Evolutionary conservation across 1,140 invertebrate species (phyloP).

Genomic region (Galendromus occidentalis): DNA sequence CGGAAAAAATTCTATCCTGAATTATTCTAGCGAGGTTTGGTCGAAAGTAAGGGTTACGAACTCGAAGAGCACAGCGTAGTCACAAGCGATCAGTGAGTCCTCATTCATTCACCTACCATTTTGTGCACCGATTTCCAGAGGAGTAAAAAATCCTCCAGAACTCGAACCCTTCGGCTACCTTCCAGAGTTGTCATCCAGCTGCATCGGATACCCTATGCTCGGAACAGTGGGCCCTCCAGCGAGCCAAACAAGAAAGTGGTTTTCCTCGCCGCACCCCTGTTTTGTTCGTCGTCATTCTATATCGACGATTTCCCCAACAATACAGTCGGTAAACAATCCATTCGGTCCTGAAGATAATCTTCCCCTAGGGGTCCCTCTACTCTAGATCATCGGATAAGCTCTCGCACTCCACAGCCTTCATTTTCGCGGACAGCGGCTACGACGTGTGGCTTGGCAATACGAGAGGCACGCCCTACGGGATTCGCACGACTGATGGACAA

Average conservation of each 20-base stretch:
- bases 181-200: not conserved
- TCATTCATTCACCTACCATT: too few relatives aligned
- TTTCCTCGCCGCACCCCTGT: not conserved
- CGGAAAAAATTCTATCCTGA: slow-evolving; percentile 6
- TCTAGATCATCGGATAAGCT: not conserved
- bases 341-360: not conserved
- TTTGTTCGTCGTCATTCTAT: not conserved
- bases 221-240: not conserved
- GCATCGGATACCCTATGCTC: not conserved
- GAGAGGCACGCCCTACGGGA: not conserved
- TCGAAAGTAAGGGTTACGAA: slow-evolving; percentile 35
- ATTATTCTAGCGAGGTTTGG: slow-evolving; percentile 16
- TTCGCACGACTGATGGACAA: not conserved
- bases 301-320: not conserved
- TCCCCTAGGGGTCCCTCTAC: too few relatives aligned
- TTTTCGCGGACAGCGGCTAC: not conserved
- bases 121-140: too few relatives aligned
- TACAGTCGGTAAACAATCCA: not conserved
- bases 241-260: not conserved
- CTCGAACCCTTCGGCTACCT: not conserved
- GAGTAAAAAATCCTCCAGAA: too few relatives aligned
- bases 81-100: slow-evolving; percentile 56
- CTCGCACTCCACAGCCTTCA: not conserved
- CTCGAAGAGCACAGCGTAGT: slow-evolving; percentile 39
- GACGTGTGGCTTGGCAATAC: not conserved